phyloP scores from a whole-genome alignment of 2,797 vertebrate genomes.

The Danio tinwini region DNA sequence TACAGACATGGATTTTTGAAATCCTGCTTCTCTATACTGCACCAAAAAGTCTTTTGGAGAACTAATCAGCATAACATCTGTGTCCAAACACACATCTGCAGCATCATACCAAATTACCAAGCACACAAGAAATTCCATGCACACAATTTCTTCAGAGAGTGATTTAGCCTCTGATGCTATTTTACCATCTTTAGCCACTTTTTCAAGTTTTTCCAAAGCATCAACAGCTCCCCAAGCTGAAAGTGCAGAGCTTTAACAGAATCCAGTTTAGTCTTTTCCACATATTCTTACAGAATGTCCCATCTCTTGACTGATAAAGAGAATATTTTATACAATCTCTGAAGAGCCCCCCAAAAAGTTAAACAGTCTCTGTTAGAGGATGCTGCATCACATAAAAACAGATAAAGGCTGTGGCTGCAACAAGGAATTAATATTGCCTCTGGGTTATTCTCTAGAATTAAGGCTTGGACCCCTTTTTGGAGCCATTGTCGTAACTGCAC shows the following conservation, averaged over 20 bases:
- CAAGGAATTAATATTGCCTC: constrained; percentile 7
- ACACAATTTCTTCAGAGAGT: too few species aligned
- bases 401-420: constrained; percentile 31
- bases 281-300: constrained; percentile 52
- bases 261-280: constrained; percentile 50
- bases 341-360: constrained; percentile 38
- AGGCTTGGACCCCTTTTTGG: constrained; percentile 28
- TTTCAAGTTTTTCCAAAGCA: too few species aligned
- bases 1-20: constrained; percentile 23
- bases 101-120: too few species aligned
- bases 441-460: constrained; percentile 4
- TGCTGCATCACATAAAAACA: constrained; percentile 40
- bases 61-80: constrained; percentile 25
- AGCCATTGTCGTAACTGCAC: background rate
- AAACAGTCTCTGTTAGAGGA: constrained; percentile 37
- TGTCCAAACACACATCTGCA: constrained; percentile 44
- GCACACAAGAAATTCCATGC: too few species aligned
- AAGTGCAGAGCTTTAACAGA: background rate
- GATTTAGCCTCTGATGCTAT: too few species aligned
- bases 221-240: too few species aligned
- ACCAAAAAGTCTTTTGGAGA: constrained; percentile 14
- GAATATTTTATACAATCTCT: constrained; percentile 47
- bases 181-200: too few species aligned
- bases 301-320: constrained; percentile 43
- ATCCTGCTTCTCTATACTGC: background rate